phyloP scores from a whole-genome alignment of 2,888 invertebrate species.

The Piscicola geometra region DNA sequence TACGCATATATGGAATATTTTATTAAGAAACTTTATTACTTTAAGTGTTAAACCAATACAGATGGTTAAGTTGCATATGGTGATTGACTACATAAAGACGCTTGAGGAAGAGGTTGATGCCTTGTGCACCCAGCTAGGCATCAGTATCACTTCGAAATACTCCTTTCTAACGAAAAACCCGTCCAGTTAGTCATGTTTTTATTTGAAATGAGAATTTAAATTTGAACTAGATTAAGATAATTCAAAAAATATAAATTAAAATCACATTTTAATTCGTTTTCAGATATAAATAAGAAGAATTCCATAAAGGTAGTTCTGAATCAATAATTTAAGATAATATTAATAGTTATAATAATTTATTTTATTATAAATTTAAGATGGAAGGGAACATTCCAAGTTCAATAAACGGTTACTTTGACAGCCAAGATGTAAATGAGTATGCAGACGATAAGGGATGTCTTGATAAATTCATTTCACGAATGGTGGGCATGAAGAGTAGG shows the following conservation, averaged over 20 bases:
- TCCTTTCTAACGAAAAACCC: neutral
- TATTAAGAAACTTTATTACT: neutral
- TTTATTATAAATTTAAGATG: too few relatives aligned
- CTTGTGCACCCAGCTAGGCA: neutral
- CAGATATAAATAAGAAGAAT: neutral
- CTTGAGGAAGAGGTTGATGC: neutral
- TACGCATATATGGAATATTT: neutral
- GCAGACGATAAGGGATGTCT: too few relatives aligned
- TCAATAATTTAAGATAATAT: neutral
- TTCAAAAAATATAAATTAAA: neutral
- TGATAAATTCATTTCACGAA: too few relatives aligned
- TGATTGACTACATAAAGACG: constrained; percentile 8
- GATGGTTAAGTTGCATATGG: constrained; percentile 2
- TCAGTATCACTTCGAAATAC: neutral
- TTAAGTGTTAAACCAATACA: neutral
- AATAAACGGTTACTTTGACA: too few relatives aligned
- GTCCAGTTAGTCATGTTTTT: neutral
- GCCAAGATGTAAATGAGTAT: too few relatives aligned
- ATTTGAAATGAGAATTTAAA: too few relatives aligned
- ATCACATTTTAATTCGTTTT: neutral
- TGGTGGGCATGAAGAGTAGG: too few relatives aligned
- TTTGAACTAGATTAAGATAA: too few relatives aligned
- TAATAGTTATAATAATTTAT: neutral
- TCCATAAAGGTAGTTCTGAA: neutral
- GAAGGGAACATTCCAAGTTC: too few relatives aligned